These are phyloP conservation scores for Sanderia malayensis DNA, from an alignment of 30 jellyfish, hydroid and myxozoan genomes.

Conservation along the genomic window DNA sequence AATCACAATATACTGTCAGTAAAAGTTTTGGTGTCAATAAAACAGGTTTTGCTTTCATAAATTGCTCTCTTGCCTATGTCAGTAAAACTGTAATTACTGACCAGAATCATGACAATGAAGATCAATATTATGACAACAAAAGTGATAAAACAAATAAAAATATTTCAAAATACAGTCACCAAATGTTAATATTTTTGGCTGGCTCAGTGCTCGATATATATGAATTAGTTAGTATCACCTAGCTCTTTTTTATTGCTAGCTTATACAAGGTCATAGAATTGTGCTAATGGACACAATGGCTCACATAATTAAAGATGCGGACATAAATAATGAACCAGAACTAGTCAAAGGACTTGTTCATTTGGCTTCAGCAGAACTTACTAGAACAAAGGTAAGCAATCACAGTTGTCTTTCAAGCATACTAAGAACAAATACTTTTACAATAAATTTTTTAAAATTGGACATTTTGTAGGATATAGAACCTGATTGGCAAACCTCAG, in stretches of 20 bases:
- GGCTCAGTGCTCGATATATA: neutral
- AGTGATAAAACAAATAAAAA: too few relatives aligned
- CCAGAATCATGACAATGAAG: neutral
- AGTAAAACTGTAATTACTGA: neutral
- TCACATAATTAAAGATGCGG: constrained; percentile 67
- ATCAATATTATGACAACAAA: neutral
- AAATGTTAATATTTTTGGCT: neutral
- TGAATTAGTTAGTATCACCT: neutral
- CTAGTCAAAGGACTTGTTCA: constrained; percentile 80
- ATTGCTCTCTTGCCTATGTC: too few relatives aligned
- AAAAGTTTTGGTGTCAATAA: too few relatives aligned
- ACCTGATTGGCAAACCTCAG: constrained; percentile 98
- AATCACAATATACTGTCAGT: too few relatives aligned
- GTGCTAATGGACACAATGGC: constrained; percentile 82
- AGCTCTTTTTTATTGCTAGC: constrained; percentile 30
- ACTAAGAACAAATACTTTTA: too few relatives aligned
- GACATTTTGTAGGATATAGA: constrained; percentile 72
- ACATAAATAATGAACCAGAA: constrained; percentile 60
- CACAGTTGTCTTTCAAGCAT: too few relatives aligned
- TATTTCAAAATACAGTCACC: neutral
- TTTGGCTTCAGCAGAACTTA: constrained; percentile 86
- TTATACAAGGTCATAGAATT: constrained; percentile 87
- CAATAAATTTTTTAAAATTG: neutral
- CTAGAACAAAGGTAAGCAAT: constrained; percentile 91
- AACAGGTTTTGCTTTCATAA: too few relatives aligned